phyloP scores from a whole-genome alignment of 2,797 vertebrate species.

The Thunnus albacares region DNA sequence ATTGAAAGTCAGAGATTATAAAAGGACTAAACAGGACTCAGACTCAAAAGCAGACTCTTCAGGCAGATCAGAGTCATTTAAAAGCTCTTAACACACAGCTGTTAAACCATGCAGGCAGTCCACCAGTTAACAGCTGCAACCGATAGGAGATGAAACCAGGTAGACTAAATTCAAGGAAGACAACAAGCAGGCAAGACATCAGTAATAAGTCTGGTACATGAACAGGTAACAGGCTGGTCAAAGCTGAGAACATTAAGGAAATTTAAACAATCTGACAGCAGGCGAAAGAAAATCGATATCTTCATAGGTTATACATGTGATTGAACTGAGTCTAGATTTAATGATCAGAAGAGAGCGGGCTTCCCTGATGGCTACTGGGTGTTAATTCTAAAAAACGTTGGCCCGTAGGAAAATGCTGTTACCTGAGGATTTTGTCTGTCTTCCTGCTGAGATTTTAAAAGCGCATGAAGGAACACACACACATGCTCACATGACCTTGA shows the following conservation, averaged over 20 bases:
- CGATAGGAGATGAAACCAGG: not conserved
- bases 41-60: not conserved
- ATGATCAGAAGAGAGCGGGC: conserved; percentile 12
- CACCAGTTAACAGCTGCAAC: no score
- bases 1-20: not conserved
- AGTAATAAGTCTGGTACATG: not conserved
- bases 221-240: no score
- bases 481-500: conserved; percentile 5
- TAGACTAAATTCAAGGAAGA: not conserved
- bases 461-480: conserved; percentile 30
- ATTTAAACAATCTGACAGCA: not conserved
- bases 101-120: no score
- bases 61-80: not conserved
- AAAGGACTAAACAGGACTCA: not conserved
- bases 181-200: not conserved
- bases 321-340: conserved; percentile 3
- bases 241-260: no score
- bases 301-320: not conserved
- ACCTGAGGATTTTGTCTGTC: conserved; percentile 40
- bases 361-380: conserved; percentile 10
- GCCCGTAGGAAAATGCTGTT: conserved; percentile 4
- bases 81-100: not conserved
- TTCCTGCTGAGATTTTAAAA: conserved; percentile 42
- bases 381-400: conserved; percentile 13
- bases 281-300: not conserved